Evolutionary conservation across 2,797 vertebrate genomes (phyloP).

Genomic region (Notamacropus eugenii): DNA sequence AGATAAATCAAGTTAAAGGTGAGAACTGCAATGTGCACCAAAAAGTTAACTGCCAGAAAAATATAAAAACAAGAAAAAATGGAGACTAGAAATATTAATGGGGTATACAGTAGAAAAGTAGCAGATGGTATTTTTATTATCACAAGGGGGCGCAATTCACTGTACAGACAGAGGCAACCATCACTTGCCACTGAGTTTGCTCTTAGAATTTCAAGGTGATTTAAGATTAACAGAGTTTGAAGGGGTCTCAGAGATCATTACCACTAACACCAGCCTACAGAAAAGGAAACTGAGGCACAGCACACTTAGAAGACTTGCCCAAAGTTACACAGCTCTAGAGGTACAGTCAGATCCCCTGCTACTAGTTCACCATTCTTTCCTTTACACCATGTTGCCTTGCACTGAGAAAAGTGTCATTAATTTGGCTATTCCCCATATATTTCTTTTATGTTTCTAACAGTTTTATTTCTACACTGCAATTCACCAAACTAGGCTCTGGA

Average conservation of each 20-base stretch:
- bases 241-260: background rate
- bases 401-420: background rate
- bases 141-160: conserved; percentile 80
- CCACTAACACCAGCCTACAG: background rate
- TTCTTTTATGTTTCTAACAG: background rate
- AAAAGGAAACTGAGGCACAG: background rate
- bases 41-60: conserved; percentile 8
- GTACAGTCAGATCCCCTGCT: background rate
- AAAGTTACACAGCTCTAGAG: background rate
- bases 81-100: background rate
- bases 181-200: background rate
- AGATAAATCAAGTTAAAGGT: conserved; percentile 36
- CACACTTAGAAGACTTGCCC: background rate
- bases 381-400: background rate
- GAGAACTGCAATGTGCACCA: conserved; percentile 2
- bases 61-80: conserved; percentile 6
- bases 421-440: background rate
- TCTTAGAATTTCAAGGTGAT: background rate
- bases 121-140: conserved; percentile 47
- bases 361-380: background rate
- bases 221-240: background rate
- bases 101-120: background rate
- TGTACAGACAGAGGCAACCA: conserved; percentile 16
- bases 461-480: background rate
- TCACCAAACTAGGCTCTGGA: background rate